phyloP scores from a whole-genome alignment of 2,113 vertebrate genomes.

The Butastur rufipennis region DNA sequence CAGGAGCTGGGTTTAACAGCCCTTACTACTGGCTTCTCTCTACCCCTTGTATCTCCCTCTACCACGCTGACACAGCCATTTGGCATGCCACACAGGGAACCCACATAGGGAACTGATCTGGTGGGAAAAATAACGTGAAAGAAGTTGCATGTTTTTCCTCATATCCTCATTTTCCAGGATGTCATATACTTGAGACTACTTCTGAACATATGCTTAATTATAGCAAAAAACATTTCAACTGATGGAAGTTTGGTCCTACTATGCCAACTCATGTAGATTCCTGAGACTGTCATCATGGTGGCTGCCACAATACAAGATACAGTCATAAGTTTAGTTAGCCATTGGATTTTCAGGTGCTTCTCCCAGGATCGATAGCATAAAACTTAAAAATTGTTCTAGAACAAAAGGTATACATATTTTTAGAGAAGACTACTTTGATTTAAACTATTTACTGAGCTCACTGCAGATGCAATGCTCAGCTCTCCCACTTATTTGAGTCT shows the following conservation, averaged over 20 bases:
- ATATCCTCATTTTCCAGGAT: too few species aligned
- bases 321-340: not conserved
- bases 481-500: not conserved
- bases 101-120: not conserved
- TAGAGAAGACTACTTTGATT: not conserved
- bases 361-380: not conserved
- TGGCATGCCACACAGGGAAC: not conserved
- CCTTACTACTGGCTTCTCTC: not conserved
- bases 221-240: not conserved
- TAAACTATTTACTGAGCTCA: not conserved
- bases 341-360: not conserved
- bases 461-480: not conserved
- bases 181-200: not conserved
- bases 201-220: not conserved
- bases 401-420: not conserved
- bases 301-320: not conserved
- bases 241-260: not conserved
- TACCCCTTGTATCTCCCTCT: not conserved
- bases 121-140: not conserved
- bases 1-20: not conserved
- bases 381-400: not conserved
- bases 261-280: not conserved
- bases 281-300: not conserved
- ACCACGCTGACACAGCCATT: not conserved
- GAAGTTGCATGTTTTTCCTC: not conserved